Conservation (phyloP, 2,888 invertebrate species). For the Tethea ocularis region DNA sequence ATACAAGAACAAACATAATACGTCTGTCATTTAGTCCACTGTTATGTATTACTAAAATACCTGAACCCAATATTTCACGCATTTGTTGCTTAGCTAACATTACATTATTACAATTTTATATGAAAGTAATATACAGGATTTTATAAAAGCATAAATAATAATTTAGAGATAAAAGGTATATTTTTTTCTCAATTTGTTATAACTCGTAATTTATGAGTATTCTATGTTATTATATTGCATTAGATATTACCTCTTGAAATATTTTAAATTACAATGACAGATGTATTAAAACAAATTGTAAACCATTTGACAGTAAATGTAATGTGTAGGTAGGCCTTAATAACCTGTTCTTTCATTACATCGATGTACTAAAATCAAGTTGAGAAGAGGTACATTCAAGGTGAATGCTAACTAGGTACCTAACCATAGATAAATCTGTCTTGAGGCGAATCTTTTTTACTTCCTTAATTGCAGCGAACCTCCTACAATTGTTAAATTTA, state of each 20-base stretch:
- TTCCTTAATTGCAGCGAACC: slow-evolving; percentile 12
- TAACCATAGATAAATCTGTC: slow-evolving; percentile 23
- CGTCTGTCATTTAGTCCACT: background rate
- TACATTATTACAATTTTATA: too few relatives aligned
- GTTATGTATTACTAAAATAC: background rate
- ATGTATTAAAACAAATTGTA: background rate
- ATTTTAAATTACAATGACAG: background rate
- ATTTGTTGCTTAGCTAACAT: too few relatives aligned
- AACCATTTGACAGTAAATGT: background rate
- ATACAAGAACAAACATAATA: background rate
- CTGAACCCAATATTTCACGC: background rate
- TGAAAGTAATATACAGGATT: too few relatives aligned
- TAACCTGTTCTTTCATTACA: slow-evolving; percentile 23
- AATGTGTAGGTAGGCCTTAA: background rate
- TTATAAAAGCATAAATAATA: too few relatives aligned
- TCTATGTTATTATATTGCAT: too few relatives aligned
- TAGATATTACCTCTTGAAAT: too few relatives aligned
- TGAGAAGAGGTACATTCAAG: slow-evolving; percentile 47
- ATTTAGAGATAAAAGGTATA: too few relatives aligned
- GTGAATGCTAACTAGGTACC: slow-evolving; percentile 42
- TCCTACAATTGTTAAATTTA: slow-evolving; percentile 7
- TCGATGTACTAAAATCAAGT: slow-evolving; percentile 44
- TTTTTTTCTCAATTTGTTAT: too few relatives aligned
- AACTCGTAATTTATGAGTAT: too few relatives aligned
- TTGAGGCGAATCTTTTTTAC: slow-evolving; percentile 24